Evolutionary conservation across 2,797 vertebrate genomes (phyloP).

Genomic region (Pachyuromys duprasi): DNA sequence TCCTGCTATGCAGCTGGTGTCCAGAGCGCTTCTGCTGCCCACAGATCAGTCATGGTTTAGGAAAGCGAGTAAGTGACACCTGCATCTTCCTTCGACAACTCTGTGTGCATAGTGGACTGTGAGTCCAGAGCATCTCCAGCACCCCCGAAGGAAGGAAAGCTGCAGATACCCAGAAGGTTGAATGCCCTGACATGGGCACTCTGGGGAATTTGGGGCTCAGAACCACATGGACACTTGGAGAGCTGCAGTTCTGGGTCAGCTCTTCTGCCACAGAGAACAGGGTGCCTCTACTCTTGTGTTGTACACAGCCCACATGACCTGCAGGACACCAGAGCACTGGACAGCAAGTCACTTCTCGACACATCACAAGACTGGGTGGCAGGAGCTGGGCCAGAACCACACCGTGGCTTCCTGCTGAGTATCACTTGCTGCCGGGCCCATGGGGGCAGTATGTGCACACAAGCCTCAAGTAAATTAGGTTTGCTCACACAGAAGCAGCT

Average conservation of each 20-base stretch:
- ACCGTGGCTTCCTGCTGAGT: not conserved
- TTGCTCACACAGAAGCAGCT: not conserved
- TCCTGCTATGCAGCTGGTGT: not conserved
- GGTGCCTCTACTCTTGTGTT: not conserved
- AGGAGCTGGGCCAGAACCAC: not conserved
- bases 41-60: not conserved
- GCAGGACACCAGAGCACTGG: not conserved
- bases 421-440: fast-evolving
- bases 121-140: fast-evolving
- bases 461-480: too few species aligned
- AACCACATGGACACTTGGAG: not conserved
- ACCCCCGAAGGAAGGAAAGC: not conserved
- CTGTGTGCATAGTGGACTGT: fast-evolving
- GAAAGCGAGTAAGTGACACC: not conserved
- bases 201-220: not conserved
- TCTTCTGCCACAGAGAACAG: not conserved
- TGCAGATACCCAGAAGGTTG: not conserved
- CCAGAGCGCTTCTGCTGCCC: not conserved
- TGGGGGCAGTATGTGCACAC: fast-evolving
- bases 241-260: not conserved
- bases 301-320: not conserved
- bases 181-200: not conserved
- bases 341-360: too few species aligned
- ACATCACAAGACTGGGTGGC: fast-evolving
- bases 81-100: too few species aligned